These are phyloP conservation scores for Apotomis betuletana DNA, from an alignment of 2,888 invertebrate species.

Conservation along the genomic window DNA sequence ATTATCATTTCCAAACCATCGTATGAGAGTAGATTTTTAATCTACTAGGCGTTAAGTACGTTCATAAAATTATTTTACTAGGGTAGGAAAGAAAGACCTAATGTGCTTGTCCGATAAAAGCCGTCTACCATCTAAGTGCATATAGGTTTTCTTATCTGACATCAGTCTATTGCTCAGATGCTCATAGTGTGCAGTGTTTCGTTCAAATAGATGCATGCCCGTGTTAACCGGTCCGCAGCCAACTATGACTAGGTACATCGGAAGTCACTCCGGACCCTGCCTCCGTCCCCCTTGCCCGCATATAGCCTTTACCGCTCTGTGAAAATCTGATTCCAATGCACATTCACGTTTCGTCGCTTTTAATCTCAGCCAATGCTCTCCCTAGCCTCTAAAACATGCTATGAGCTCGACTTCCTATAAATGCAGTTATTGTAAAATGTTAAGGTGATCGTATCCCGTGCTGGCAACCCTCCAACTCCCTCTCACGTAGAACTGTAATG, in stretches of 20 bases:
- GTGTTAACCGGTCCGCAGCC: constrained; percentile 49
- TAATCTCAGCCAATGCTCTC: constrained; percentile 54
- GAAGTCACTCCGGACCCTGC: constrained; percentile 60
- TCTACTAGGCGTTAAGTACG: too few relatives aligned
- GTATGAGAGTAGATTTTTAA: too few relatives aligned
- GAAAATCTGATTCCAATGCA: constrained; percentile 65
- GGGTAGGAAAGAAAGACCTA: too few relatives aligned
- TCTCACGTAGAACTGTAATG: constrained; percentile 53
- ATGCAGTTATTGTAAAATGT: constrained; percentile 68
- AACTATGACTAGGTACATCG: constrained; percentile 59
- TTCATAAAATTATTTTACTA: too few relatives aligned
- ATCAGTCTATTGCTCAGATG: too few relatives aligned
- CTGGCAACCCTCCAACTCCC: constrained; percentile 67
- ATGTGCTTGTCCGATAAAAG: too few relatives aligned
- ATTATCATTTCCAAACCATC: too few relatives aligned
- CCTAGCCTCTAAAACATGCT: constrained; percentile 66
- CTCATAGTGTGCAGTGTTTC: background rate
- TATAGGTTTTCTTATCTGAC: too few relatives aligned
- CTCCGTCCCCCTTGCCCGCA: constrained; percentile 49
- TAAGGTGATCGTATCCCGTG: constrained; percentile 67
- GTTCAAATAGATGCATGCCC: constrained; percentile 4
- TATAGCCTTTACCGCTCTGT: constrained; percentile 52
- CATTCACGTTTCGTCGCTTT: constrained; percentile 66
- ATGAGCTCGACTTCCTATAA: constrained; percentile 63
- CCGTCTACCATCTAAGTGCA: too few relatives aligned